Evolutionary conservation across 2,888 invertebrate genomes (phyloP).

Genomic region (Schrankia costaestrigalis): DNA sequence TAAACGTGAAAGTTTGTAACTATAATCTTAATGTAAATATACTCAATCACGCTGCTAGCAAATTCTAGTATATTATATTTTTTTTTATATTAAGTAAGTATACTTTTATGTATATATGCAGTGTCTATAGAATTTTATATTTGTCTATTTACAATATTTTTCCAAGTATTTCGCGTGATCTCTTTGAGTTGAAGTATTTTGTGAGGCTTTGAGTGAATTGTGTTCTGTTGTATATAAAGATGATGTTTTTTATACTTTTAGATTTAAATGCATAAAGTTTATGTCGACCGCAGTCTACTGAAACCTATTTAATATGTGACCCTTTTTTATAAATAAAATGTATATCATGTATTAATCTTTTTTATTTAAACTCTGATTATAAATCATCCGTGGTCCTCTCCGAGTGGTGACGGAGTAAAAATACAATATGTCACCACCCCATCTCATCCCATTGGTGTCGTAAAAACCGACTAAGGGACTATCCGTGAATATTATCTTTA

Average conservation of each 20-base stretch:
- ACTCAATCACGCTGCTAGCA: too few relatives aligned
- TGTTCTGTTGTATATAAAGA: constrained; percentile 68
- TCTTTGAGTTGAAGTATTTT: constrained; percentile 35
- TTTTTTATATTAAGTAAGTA: neutral
- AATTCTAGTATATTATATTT: constrained; percentile 5
- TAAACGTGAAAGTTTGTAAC: too few relatives aligned
- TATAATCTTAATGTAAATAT: too few relatives aligned
- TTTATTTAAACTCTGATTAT: constrained; percentile 6
- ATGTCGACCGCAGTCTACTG: constrained; percentile 77
- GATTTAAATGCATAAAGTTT: constrained; percentile 52
- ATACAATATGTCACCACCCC: too few relatives aligned
- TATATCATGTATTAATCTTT: constrained; percentile 39
- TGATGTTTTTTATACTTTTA: constrained; percentile 40
- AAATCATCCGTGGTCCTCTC: neutral
- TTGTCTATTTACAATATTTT: constrained; percentile 12
- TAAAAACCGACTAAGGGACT: too few relatives aligned
- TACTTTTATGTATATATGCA: neutral
- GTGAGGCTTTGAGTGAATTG: constrained; percentile 45
- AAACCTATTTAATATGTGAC: constrained; percentile 59
- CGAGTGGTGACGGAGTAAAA: neutral
- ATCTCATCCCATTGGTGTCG: too few relatives aligned
- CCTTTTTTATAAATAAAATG: constrained; percentile 67
- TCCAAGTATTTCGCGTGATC: constrained; percentile 48
- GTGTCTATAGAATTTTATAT: too few relatives aligned
- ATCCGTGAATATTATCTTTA: too few relatives aligned